Evolutionary conservation across 1,140 invertebrate genomes (phyloP).

Genomic region (Gryllus bimaculatus): DNA sequence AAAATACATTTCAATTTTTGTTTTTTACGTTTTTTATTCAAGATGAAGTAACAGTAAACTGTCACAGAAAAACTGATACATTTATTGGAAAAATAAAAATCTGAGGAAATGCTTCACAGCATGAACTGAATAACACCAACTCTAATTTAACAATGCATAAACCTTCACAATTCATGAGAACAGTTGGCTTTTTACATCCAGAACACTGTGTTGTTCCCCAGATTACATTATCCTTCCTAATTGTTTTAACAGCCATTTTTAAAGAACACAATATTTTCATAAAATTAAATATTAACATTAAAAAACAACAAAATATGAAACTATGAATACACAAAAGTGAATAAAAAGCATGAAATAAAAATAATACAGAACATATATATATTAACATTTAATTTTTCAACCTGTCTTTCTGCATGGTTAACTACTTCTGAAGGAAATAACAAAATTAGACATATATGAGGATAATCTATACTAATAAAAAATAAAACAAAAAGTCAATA

Average conservation of each 20-base stretch:
- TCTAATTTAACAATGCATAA: slow-evolving; percentile 1
- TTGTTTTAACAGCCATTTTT: slow-evolving; percentile 19
- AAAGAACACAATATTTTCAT: slow-evolving; percentile 17
- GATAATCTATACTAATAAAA: slow-evolving; percentile 2
- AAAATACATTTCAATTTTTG: slow-evolving; percentile 19
- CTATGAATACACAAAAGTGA: slow-evolving; percentile 9
- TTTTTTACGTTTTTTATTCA: slow-evolving; percentile 15
- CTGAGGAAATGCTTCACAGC: neutral
- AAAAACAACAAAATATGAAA: slow-evolving; percentile 13
- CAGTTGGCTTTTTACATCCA: neutral
- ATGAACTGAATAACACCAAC: neutral
- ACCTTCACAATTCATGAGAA: slow-evolving; percentile 16
- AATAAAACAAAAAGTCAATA: slow-evolving; percentile 9
- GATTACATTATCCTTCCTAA: neutral
- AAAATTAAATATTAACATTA: slow-evolving; percentile 12
- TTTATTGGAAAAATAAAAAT: slow-evolving; percentile 8
- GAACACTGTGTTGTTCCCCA: slow-evolving; percentile 7
- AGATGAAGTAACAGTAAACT: slow-evolving; percentile 7
- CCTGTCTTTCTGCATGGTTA: neutral
- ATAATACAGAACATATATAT: slow-evolving; percentile 13
- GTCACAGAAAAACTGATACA: slow-evolving; percentile 3
- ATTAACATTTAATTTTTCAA: slow-evolving; percentile 11
- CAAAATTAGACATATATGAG: neutral
- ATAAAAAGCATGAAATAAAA: slow-evolving; percentile 15
- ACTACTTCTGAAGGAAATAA: slow-evolving; percentile 9